These are phyloP conservation scores for Gandaritis pyraliata DNA, from an alignment of 2,888 invertebrate species.

Conservation along the genomic window DNA sequence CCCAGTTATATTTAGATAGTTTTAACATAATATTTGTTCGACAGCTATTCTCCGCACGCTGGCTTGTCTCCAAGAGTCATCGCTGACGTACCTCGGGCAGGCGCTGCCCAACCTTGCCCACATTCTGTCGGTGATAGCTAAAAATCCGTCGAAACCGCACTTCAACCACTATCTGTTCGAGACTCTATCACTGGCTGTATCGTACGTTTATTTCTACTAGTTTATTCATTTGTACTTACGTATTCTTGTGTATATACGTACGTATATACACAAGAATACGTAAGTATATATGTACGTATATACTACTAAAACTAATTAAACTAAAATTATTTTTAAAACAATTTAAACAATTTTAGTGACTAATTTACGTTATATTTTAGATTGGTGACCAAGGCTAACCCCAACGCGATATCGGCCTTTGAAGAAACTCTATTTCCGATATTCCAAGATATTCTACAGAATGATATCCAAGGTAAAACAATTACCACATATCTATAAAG, in stretches of 20 bases:
- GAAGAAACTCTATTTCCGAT: slow-evolving; percentile 97
- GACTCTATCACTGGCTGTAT: slow-evolving; percentile 94
- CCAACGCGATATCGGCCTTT: slow-evolving; percentile 92
- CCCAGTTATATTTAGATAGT: no score
- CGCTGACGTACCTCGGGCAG: slow-evolving; percentile 91
- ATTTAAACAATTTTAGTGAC: neutral
- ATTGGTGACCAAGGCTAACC: slow-evolving; percentile 93
- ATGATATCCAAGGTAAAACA: slow-evolving; percentile 94
- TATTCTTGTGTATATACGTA: no score
- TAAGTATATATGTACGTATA: no score
- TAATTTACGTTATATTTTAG: slow-evolving; percentile 62
- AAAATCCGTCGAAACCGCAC: slow-evolving; percentile 98
- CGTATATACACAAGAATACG: no score
- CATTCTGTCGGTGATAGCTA: slow-evolving; percentile 92
- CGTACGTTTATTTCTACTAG: slow-evolving; percentile 81
- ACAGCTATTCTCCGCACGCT: slow-evolving; percentile 96
- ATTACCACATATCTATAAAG: no score
- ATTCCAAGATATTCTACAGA: slow-evolving; percentile 96
- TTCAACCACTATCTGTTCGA: slow-evolving; percentile 99
- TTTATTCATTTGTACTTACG: neutral
- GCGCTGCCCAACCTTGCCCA: slow-evolving; percentile 93
- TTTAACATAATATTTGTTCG: neutral
- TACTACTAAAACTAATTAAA: no score
- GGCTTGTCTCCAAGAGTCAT: slow-evolving; percentile 90
- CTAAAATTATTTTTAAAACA: no score